Percentiles rank a stretch among this genome's conserved stretches.
These are phyloP conservation scores for Protobothrops flavoviridis DNA, from an alignment of 2,113 vertebrate genomes.

Conservation along the genomic window DNA sequence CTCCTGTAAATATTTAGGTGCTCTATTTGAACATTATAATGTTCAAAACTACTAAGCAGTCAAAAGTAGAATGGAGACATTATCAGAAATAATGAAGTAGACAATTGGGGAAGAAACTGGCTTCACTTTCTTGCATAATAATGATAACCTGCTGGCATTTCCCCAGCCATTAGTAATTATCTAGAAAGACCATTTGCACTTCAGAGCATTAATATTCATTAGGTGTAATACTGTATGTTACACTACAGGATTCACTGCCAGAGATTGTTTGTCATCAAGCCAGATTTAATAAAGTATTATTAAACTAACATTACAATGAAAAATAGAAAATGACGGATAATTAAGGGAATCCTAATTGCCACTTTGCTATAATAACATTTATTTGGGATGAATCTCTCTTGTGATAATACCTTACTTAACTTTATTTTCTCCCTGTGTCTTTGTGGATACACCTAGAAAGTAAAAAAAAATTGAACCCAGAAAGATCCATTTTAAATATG, in stretches of 20 bases:
- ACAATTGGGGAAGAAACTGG: slow-evolving; percentile 64
- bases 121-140: slow-evolving; percentile 61
- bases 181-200: slow-evolving; percentile 72
- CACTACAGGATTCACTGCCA: slow-evolving; percentile 73
- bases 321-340: slow-evolving; percentile 82
- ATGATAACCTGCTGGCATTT: slow-evolving; percentile 69
- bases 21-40: neutral
- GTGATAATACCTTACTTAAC: slow-evolving; percentile 52
- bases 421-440: slow-evolving; percentile 40
- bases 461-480: slow-evolving; percentile 36
- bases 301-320: slow-evolving; percentile 81
- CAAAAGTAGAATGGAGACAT: neutral
- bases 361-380: slow-evolving; percentile 73
- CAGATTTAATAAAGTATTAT: slow-evolving; percentile 82
- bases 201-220: slow-evolving; percentile 80
- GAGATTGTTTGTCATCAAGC: slow-evolving; percentile 79
- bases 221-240: slow-evolving; percentile 75
- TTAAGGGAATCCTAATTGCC: slow-evolving; percentile 79
- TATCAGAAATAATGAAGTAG: slow-evolving; percentile 46
- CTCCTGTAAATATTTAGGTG: neutral
- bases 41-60: neutral
- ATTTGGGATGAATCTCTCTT: slow-evolving; percentile 64
- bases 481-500: slow-evolving; percentile 36
- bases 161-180: slow-evolving; percentile 66
- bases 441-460: slow-evolving; percentile 23